A percentile compares a stretch with the other conserved stretches of the same genome.
Conservation (phyloP, 2,888 invertebrate species). For the Charanyca ferruginea region DNA sequence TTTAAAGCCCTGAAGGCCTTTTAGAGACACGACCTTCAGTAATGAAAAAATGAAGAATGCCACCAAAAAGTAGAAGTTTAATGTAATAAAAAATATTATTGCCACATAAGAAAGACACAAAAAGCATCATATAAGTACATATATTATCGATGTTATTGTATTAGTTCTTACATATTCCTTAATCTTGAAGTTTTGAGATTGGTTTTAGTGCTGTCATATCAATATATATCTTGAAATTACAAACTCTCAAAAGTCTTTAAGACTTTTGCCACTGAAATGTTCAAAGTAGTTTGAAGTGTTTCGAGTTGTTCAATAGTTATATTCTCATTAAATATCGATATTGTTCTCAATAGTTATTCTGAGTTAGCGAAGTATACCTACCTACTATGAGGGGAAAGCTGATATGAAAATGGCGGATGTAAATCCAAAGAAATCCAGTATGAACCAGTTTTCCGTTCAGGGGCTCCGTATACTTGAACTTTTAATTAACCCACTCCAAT, state of each 20-base stretch:
- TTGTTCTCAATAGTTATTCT: too few relatives aligned
- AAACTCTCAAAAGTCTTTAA: constrained; percentile 12
- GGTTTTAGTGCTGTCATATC: constrained; percentile 23
- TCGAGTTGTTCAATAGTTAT: constrained; percentile 7
- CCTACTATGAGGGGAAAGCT: too few relatives aligned
- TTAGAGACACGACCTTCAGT: too few relatives aligned
- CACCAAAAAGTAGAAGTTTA: too few relatives aligned
- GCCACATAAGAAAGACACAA: too few relatives aligned
- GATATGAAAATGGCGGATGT: neutral
- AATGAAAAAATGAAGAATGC: too few relatives aligned
- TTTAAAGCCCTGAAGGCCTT: too few relatives aligned
- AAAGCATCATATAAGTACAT: too few relatives aligned
- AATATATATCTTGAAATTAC: constrained; percentile 19
- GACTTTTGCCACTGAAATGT: constrained; percentile 8
- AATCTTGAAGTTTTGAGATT: constrained; percentile 12
- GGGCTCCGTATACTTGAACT: constrained; percentile 1
- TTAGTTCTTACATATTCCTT: neutral
- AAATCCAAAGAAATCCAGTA: neutral
- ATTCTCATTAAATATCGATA: too few relatives aligned
- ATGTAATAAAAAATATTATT: too few relatives aligned
- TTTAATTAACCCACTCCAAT: constrained; percentile 20
- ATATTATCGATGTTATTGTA: neutral
- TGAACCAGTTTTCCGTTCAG: constrained; percentile 1
- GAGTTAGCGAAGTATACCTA: too few relatives aligned
- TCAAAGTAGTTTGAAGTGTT: constrained; percentile 4